These are phyloP conservation scores for Spondyliosoma cantharus DNA, from an alignment of 2,797 vertebrate species.

Conservation along the genomic window DNA sequence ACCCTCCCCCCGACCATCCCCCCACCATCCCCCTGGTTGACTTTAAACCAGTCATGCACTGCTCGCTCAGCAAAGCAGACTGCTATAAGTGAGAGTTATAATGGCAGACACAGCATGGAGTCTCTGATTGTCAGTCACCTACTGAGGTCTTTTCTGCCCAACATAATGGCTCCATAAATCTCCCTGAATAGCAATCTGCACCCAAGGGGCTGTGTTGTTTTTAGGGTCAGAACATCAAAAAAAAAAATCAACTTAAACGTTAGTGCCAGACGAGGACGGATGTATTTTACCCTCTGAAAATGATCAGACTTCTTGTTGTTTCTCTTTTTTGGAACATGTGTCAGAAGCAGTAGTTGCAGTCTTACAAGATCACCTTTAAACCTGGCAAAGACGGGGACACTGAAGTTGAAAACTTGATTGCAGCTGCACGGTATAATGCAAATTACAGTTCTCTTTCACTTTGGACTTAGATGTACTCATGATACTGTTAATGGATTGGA, in stretches of 20 bases:
- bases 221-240: constrained; percentile 7
- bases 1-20: neutral
- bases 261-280: neutral
- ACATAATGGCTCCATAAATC: constrained; percentile 68
- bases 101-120: constrained; percentile 62
- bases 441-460: constrained; percentile 54
- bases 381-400: constrained; percentile 18
- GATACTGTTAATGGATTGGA: constrained; percentile 69
- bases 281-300: constrained; percentile 27
- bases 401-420: constrained; percentile 27
- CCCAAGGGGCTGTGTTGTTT: constrained; percentile 47
- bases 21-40: constrained; percentile 4
- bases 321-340: neutral
- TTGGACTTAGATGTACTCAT: constrained; percentile 52
- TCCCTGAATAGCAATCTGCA: constrained; percentile 50
- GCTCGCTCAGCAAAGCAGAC: constrained; percentile 38
- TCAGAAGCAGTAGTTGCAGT: neutral
- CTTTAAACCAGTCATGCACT: constrained; percentile 32
- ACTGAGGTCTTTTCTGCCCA: constrained; percentile 55
- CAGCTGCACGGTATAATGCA: constrained; percentile 36
- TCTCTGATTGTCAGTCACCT: constrained; percentile 62
- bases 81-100: constrained; percentile 63
- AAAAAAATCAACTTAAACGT: constrained; percentile 8
- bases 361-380: constrained; percentile 49
- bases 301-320: neutral